Percentiles rank a stretch among this genome's conserved stretches.
phyloP scores from a whole-genome alignment of 2,113 vertebrate genomes.

The Phrynosoma platyrhinos region DNA sequence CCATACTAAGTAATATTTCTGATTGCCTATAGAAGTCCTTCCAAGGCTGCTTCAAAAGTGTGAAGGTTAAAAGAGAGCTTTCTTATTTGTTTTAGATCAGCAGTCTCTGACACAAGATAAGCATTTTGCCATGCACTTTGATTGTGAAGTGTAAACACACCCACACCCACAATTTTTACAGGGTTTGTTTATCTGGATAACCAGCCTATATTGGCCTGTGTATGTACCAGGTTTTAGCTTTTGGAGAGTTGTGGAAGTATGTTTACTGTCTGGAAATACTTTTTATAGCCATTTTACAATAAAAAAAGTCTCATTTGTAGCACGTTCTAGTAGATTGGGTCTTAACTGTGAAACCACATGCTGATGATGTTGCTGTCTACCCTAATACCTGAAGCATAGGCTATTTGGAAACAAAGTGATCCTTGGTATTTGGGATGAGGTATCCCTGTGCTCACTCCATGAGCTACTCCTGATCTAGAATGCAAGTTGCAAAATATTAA shows the following conservation, averaged over 20 bases:
- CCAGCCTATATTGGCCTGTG: not conserved
- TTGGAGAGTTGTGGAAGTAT: not conserved
- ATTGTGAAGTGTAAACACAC: not conserved
- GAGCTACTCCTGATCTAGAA: not conserved
- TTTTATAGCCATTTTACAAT: not conserved
- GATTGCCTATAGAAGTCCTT: not conserved
- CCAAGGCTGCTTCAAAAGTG: not conserved
- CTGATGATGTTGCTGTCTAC: not conserved
- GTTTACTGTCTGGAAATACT: not conserved
- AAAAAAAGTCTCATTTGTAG: not conserved
- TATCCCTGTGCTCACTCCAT: too few relatives aligned
- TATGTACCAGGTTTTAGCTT: not conserved
- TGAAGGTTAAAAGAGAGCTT: not conserved
- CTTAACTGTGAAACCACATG: not conserved
- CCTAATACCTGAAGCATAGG: not conserved
- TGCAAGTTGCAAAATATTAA: not conserved
- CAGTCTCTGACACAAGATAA: not conserved
- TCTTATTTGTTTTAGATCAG: not conserved
- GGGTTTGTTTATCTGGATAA: not conserved
- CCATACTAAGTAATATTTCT: not conserved
- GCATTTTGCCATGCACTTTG: not conserved
- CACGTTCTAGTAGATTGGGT: not conserved
- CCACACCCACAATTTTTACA: not conserved
- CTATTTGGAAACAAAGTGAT: too few relatives aligned
- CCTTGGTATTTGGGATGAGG: too few relatives aligned